Evolutionary conservation across 1,140 invertebrate genomes (phyloP), one percentile per base, ranked within the genome.

Genomic region (Dryas iulia): DNA sequence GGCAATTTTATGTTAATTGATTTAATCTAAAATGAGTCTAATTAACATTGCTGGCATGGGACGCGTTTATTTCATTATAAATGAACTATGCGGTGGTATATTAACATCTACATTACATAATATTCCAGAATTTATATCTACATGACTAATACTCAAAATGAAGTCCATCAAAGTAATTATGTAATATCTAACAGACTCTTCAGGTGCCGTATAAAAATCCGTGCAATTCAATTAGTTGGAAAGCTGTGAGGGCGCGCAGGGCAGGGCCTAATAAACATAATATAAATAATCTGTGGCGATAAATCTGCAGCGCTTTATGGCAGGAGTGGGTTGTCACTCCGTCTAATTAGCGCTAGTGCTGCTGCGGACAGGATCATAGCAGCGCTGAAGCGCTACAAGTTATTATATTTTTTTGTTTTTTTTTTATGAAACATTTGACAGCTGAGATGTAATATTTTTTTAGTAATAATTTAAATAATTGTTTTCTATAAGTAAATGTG

Each of bases 221-320:
- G 71, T 71, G 86, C 82, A 83, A 90, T 91, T 91, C 89, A 91
- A 91, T 91, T 90, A 91, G 83, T 73, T 75, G 81, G 82, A 89
- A 89, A 89, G 89, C 86, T 71, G 76, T 78, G 71, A 78, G 75
- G 78, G 78, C 64, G 75, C 69, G 76, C 76, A 84, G 87, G 86
- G 85, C 78, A 84, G 82, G 71, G 87, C 78, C 87, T 90, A 89
- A 90, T 90, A 91, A 90, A 89, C 89, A 91, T 90, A 90, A 90
- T 90, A 90, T 91, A 90, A 91, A 89, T 91, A 90, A 90, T 91
- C 89, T 90, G 86, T 71, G 81, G 86, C 89, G 89, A 90, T 91
- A 91, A 90, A 91, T 90, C 89, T 90, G 89, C 87, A 87, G 79
- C 86, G 87, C 83, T 90, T 90, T 91, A 91, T 87, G 86, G 83